A percentile compares a stretch with the other conserved stretches of the same genome.
phyloP scores from a whole-genome alignment of 2,797 vertebrate species.

The Strix occidentalis region DNA sequence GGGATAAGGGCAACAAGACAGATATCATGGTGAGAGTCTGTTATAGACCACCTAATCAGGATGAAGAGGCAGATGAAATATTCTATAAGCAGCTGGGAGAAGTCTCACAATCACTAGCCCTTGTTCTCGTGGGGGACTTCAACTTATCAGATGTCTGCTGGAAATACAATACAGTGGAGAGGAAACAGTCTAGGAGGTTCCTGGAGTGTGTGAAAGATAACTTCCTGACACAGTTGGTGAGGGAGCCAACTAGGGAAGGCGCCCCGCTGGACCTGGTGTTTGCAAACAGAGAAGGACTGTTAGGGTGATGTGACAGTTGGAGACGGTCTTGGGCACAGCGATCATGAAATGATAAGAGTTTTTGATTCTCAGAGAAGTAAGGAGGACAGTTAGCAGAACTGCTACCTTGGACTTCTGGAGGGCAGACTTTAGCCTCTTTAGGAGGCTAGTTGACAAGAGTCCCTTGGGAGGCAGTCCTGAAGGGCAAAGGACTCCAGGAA shows the following conservation, averaged over 20 bases:
- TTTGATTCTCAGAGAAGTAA: background rate
- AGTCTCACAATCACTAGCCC: background rate
- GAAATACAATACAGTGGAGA: background rate
- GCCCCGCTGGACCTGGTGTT: background rate
- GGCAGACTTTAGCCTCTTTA: background rate
- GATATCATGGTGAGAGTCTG: background rate
- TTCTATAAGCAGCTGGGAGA: background rate
- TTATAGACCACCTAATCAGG: background rate
- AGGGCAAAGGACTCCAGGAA: background rate
- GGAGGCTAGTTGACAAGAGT: background rate
- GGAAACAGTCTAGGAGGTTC: background rate
- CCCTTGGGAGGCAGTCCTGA: background rate
- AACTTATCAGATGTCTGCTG: background rate
- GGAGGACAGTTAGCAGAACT: background rate
- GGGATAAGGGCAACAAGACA: background rate
- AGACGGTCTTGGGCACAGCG: background rate
- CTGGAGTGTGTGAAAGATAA: background rate
- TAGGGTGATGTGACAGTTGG: no score
- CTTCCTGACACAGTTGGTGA: background rate
- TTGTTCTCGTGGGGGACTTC: background rate
- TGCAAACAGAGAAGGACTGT: background rate
- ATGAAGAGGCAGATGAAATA: background rate
- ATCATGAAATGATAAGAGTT: background rate
- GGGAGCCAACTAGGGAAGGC: rapidly evolving
- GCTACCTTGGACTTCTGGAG: background rate